Evolutionary conservation across 2,113 vertebrate genomes (phyloP).

Genomic region (Buteo buteo): DNA sequence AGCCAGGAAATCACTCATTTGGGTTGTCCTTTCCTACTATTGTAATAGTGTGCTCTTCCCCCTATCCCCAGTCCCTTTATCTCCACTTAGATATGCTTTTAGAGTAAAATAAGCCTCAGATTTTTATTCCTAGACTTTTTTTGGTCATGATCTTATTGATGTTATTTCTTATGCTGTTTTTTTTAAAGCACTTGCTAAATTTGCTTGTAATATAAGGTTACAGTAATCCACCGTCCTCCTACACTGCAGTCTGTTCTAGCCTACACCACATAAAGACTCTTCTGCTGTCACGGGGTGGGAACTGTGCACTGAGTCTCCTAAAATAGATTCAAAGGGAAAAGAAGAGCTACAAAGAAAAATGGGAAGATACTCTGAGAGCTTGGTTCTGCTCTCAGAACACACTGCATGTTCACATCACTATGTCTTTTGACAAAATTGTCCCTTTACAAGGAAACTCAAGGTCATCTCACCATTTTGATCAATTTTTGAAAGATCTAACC

Average conservation of each 20-base stretch:
- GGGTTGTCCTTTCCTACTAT: not conserved
- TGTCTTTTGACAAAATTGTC: not conserved
- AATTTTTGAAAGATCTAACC: not conserved
- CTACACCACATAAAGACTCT: constrained; percentile 3
- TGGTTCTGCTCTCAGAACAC: not conserved
- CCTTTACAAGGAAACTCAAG: not conserved
- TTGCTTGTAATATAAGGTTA: not conserved
- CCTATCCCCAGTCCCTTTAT: not conserved
- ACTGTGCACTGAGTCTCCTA: not conserved
- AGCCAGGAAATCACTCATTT: not conserved
- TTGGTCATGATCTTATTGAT: not conserved
- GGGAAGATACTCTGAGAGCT: not conserved
- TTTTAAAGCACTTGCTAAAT: constrained; percentile 53
- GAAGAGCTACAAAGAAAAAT: not conserved
- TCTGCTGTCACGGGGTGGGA: constrained; percentile 6
- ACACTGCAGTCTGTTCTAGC: constrained; percentile 53
- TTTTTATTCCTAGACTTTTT: not conserved
- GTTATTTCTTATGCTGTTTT: constrained; percentile 45
- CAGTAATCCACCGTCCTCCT: constrained; percentile 40
- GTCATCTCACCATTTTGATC: not conserved
- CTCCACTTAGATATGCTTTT: not conserved
- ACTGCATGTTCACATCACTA: not conserved
- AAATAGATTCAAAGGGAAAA: constrained; percentile 44
- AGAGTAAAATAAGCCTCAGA: not conserved
- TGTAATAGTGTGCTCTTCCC: not conserved